Percentiles rank a stretch among this genome's conserved stretches.
phyloP scores from a whole-genome alignment of 2,888 invertebrate species.

The Dryobota labecula region DNA sequence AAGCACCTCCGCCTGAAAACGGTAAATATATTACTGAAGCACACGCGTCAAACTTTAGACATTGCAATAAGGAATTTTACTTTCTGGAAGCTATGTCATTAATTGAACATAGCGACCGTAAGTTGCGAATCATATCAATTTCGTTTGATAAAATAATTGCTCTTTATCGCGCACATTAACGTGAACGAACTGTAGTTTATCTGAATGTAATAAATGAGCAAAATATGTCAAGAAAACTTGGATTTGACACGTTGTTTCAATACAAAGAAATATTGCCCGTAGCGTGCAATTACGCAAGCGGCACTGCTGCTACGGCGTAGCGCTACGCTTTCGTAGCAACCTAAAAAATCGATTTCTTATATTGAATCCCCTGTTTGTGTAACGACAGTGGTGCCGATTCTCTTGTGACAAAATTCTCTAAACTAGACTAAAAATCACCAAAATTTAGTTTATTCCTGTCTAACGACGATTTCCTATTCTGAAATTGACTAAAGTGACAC shows the following conservation, averaged over 20 bases:
- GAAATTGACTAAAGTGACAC: too few relatives aligned
- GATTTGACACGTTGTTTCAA: too few relatives aligned
- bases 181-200: background rate
- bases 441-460: too few relatives aligned
- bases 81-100: background rate
- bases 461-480: too few relatives aligned
- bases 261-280: background rate
- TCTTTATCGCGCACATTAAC: background rate
- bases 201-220: background rate
- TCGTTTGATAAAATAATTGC: background rate
- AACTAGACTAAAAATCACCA: too few relatives aligned
- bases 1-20: background rate
- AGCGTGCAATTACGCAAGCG: background rate
- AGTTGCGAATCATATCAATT: background rate
- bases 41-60: background rate
- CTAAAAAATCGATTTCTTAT: background rate
- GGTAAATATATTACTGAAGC: background rate
- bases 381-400: too few relatives aligned
- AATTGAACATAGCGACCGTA: background rate
- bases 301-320: conserved; percentile 40
- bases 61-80: background rate
- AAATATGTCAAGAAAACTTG: background rate
- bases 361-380: background rate
- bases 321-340: conserved; percentile 49
- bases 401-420: too few relatives aligned